These are phyloP conservation scores for Agriopis marginaria DNA, from an alignment of 2,888 invertebrate species.

Conservation along the genomic window DNA sequence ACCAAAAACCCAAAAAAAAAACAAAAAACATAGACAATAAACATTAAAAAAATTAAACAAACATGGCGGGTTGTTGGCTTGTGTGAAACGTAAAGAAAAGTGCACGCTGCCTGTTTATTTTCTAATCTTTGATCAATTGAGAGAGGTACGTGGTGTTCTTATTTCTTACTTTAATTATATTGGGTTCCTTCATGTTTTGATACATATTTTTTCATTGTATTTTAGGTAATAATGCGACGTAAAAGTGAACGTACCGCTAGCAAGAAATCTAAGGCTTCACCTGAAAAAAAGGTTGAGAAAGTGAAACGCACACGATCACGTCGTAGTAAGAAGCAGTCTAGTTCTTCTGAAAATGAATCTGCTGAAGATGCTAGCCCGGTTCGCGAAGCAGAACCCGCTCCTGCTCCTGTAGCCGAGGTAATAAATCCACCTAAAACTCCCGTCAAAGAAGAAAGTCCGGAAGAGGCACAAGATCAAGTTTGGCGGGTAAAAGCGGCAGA, in stretches of 20 bases:
- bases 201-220: conserved; percentile 25
- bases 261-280: conserved; percentile 89
- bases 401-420: conserved; percentile 55
- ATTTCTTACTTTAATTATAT: not conserved
- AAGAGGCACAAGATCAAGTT: conserved; percentile 77
- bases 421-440: conserved; percentile 62
- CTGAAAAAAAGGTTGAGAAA: conserved; percentile 87
- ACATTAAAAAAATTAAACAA: conserved; percentile 33
- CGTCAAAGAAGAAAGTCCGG: conserved; percentile 68
- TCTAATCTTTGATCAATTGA: conserved; percentile 6
- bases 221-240: conserved; percentile 88
- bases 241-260: conserved; percentile 89
- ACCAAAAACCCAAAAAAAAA: too few species aligned
- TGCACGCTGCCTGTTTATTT: conserved; percentile 38
- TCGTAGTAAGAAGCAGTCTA: conserved; percentile 85
- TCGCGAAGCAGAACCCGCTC: conserved; percentile 58
- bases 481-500: conserved; percentile 85
- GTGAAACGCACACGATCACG: conserved; percentile 83
- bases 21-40: too few species aligned
- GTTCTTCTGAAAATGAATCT: conserved; percentile 84
- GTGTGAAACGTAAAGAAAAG: conserved; percentile 30
- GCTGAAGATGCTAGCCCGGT: conserved; percentile 70
- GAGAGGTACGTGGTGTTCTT: not conserved
- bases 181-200: not conserved
- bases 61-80: conserved; percentile 49